phyloP scores from a whole-genome alignment of 1,140 invertebrate species.

The Platorchestia sp. region DNA sequence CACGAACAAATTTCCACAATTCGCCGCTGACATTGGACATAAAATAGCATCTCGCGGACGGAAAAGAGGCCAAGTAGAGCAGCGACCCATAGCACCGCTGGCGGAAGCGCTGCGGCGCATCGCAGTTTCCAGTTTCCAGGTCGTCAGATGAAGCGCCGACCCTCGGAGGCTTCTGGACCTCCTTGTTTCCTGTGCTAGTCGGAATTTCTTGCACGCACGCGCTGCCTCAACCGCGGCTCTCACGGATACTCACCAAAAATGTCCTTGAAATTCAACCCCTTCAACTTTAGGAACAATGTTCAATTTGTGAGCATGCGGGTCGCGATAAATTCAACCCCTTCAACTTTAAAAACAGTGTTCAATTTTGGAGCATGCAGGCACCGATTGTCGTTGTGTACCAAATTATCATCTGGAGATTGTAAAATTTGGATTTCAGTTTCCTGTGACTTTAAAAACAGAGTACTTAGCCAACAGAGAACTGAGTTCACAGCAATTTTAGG shows the following conservation, averaged over 20 bases:
- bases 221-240: not conserved
- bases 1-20: not conserved
- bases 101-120: not conserved
- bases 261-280: not conserved
- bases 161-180: slow-evolving; percentile 6
- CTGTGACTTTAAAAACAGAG: no score
- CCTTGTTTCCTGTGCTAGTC: not conserved
- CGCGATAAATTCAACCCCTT: not conserved
- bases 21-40: not conserved
- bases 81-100: slow-evolving; percentile 17
- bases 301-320: not conserved
- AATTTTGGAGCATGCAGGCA: not conserved
- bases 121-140: slow-evolving; percentile 44
- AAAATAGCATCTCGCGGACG: not conserved
- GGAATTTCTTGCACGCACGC: not conserved
- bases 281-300: not conserved
- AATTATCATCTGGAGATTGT: no score
- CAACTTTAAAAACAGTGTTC: not conserved
- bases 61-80: not conserved
- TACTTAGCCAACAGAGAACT: no score
- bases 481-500: no score
- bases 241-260: not conserved
- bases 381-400: no score
- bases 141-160: slow-evolving; percentile 25
- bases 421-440: no score